phyloP scores from a whole-genome alignment of 2,113 vertebrate species.

The Murina feae region DNA sequence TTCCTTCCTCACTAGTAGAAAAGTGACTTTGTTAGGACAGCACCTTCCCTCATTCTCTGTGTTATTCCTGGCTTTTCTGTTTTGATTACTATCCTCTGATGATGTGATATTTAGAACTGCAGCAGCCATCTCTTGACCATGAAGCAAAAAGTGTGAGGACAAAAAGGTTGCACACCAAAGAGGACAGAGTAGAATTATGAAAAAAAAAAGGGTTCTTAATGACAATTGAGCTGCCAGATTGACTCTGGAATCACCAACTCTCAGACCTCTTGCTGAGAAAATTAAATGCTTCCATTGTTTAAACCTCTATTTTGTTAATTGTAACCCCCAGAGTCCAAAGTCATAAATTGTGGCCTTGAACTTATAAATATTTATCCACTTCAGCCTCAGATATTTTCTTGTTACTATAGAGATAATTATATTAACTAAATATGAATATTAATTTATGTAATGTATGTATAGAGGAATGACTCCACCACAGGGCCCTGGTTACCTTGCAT shows the following conservation, averaged over 20 bases:
- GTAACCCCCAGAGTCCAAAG: background rate
- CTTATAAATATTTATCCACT: background rate
- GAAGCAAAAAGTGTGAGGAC: background rate
- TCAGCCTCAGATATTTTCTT: background rate
- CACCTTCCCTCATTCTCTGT: background rate
- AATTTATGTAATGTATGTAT: background rate
- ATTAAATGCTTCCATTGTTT: background rate
- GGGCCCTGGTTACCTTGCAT: background rate
- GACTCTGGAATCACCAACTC: background rate
- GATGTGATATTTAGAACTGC: background rate
- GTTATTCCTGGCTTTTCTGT: background rate
- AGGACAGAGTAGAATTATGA: background rate
- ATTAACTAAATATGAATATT: background rate
- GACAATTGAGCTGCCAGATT: background rate
- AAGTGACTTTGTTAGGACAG: background rate
- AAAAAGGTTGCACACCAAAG: background rate
- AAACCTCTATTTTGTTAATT: background rate
- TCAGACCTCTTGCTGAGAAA: background rate
- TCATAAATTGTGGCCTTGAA: background rate
- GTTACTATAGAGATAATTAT: background rate
- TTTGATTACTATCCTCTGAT: background rate
- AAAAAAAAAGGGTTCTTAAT: background rate
- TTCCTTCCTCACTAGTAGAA: background rate
- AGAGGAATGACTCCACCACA: background rate
- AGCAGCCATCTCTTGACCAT: background rate